Evolutionary conservation across 2,888 invertebrate genomes (phyloP).

Genomic region (Aleiodes leptofemur): DNA sequence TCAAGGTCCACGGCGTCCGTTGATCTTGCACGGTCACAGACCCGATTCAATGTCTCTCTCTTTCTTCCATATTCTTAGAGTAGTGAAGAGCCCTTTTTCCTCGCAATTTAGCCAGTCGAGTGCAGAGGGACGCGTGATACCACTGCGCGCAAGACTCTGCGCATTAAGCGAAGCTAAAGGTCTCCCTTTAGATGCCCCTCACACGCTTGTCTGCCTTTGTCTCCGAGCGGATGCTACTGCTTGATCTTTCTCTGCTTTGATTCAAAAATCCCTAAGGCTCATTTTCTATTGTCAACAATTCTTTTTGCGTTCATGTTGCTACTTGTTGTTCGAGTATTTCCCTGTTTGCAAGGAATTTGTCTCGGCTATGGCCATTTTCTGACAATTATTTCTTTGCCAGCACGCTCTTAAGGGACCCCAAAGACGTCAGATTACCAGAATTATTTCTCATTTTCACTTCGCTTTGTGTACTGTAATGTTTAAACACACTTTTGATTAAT

Average conservation of each 20-base stretch:
- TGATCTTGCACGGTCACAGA: conserved; percentile 74
- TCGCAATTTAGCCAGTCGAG: conserved; percentile 32
- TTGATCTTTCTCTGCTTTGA: conserved; percentile 33
- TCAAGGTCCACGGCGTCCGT: conserved; percentile 74
- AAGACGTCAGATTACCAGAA: too few species aligned
- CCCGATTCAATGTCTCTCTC: conserved; percentile 61
- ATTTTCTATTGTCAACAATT: conserved; percentile 39
- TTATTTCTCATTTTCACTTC: too few species aligned
- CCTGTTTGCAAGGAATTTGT: background rate
- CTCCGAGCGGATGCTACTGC: conserved; percentile 24
- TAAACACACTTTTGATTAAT: too few species aligned
- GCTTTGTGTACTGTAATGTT: too few species aligned
- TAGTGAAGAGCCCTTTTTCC: conserved; percentile 35
- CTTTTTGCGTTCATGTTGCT: background rate
- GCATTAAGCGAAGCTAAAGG: conserved; percentile 1
- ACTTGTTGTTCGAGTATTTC: background rate
- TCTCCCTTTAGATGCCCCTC: conserved; percentile 33
- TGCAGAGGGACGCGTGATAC: conserved; percentile 16
- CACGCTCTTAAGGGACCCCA: too few species aligned
- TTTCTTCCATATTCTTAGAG: conserved; percentile 40
- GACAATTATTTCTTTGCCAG: background rate
- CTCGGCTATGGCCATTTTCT: background rate
- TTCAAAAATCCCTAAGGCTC: conserved; percentile 31
- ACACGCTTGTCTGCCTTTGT: conserved; percentile 37
- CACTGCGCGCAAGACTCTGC: conserved; percentile 25